phyloP scores from a whole-genome alignment of 92 coral and sea anemone species.

The Porites evermanni region DNA sequence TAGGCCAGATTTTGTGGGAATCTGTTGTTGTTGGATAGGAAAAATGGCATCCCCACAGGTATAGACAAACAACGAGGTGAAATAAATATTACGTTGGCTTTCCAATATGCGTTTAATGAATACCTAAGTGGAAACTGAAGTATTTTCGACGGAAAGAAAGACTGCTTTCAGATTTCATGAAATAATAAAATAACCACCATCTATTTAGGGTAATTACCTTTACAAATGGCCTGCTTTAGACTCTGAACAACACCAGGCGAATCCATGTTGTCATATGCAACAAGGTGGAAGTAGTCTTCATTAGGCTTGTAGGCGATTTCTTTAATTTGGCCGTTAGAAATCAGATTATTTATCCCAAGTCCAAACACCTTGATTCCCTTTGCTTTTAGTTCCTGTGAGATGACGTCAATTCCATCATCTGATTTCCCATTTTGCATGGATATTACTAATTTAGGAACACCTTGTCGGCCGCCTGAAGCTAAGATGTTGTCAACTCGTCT shows the following conservation, averaged over 20 bases:
- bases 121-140: too few relatives aligned
- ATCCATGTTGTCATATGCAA: slow-evolving; percentile 12
- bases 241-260: background rate
- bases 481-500: background rate
- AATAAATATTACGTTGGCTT: too few relatives aligned
- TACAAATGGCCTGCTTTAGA: slow-evolving; percentile 1
- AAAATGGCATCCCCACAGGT: too few relatives aligned
- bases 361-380: slow-evolving; percentile 1
- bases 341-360: background rate
- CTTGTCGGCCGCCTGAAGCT: background rate
- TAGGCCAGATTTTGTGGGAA: too few relatives aligned
- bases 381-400: background rate
- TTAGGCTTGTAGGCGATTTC: slow-evolving; percentile 19
- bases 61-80: too few relatives aligned
- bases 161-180: too few relatives aligned
- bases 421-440: background rate
- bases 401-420: background rate
- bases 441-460: background rate
- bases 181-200: too few relatives aligned
- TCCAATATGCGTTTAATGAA: too few relatives aligned
- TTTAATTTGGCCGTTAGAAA: slow-evolving; percentile 6
- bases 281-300: background rate
- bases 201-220: background rate
- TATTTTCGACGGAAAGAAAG: too few relatives aligned
- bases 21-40: too few relatives aligned